Evolutionary conservation across 2,888 invertebrate genomes (phyloP).

Genomic region (Kryphioiulus occultus): DNA sequence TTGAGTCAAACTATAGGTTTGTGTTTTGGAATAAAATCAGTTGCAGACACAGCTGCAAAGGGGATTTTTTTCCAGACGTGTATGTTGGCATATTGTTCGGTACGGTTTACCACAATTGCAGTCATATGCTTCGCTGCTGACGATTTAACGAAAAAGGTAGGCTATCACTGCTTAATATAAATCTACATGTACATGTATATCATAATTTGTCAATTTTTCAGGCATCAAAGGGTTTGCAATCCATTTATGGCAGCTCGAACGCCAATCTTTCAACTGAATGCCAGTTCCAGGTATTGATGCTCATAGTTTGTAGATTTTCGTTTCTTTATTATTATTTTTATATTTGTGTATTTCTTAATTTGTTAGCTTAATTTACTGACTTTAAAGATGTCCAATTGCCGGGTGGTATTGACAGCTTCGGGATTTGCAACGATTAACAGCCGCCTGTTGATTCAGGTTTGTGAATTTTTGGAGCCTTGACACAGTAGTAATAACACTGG

Average conservation of each 20-base stretch:
- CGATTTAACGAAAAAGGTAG: background rate
- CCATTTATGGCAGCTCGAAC: background rate
- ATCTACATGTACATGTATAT: background rate
- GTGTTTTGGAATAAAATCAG: background rate
- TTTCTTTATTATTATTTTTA: background rate
- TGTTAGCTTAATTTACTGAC: constrained; percentile 28
- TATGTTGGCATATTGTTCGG: background rate
- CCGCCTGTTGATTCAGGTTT: background rate
- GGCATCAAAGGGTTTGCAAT: background rate
- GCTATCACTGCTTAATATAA: no score
- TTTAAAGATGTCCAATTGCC: background rate
- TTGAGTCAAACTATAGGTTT: background rate
- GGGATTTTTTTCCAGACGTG: background rate
- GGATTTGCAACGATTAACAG: constrained; percentile 27
- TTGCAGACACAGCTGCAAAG: background rate
- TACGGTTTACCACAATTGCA: background rate
- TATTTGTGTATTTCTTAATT: background rate
- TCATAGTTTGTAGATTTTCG: background rate
- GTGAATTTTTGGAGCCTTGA: background rate
- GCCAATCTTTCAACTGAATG: background rate
- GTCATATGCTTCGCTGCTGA: background rate
- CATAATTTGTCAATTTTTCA: background rate
- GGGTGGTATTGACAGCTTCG: background rate
- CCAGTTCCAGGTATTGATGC: background rate
- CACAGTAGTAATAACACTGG: background rate